Evolutionary conservation across 2,888 invertebrate species (phyloP).

Genomic region (Neoitamus cyanurus): DNA sequence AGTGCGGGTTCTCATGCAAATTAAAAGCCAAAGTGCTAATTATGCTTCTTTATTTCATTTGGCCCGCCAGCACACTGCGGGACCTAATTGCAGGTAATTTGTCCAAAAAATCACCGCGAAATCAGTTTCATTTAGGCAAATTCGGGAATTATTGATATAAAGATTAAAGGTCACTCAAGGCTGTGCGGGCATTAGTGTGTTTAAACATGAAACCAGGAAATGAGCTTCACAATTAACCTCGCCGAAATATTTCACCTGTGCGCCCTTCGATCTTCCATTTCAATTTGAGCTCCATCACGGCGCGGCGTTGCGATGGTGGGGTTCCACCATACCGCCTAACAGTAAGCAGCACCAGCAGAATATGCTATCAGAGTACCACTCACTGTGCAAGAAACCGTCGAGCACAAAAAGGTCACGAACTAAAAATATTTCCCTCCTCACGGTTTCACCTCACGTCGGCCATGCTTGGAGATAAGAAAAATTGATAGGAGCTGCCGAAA

Average conservation of each 20-base stretch:
- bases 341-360: background rate
- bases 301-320: background rate
- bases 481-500: slow-evolving; percentile 38
- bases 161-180: slow-evolving; percentile 42
- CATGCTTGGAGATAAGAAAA: slow-evolving; percentile 44
- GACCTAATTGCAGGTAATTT: slow-evolving; percentile 16
- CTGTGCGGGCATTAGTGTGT: slow-evolving; percentile 33
- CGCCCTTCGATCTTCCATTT: slow-evolving; percentile 13
- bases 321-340: background rate
- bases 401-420: slow-evolving; percentile 31
- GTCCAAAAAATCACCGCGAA: slow-evolving; percentile 39
- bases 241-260: background rate
- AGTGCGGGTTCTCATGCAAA: background rate
- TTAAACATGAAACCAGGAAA: slow-evolving; percentile 42
- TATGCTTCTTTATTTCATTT: background rate
- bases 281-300: slow-evolving; percentile 17
- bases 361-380: background rate
- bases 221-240: background rate
- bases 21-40: slow-evolving; percentile 27
- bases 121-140: slow-evolving; percentile 41
- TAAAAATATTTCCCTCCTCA: background rate
- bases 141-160: slow-evolving; percentile 21
- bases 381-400: background rate
- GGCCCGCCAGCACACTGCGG: background rate
- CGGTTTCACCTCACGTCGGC: slow-evolving; percentile 40